Evolutionary conservation across 2,888 invertebrate species (phyloP).

Genomic region (Melieria omissa): DNA sequence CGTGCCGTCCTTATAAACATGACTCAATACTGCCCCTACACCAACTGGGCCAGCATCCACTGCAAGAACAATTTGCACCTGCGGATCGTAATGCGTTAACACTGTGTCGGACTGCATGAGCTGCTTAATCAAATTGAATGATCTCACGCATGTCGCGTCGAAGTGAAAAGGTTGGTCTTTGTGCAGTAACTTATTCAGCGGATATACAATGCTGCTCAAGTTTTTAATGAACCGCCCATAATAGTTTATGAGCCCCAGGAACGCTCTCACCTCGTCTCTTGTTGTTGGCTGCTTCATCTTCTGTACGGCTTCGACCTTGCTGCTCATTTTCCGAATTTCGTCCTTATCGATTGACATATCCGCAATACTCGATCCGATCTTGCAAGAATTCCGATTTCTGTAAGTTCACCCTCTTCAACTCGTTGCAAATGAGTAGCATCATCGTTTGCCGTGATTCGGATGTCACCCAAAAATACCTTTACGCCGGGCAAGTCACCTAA

Average conservation of each 20-base stretch:
- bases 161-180: constrained; percentile 49
- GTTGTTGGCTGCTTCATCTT: constrained; percentile 47
- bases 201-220: constrained; percentile 49
- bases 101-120: constrained; percentile 40
- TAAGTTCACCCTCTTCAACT: constrained; percentile 47
- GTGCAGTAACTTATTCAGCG: constrained; percentile 50
- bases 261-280: constrained; percentile 49
- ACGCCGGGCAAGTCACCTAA: constrained; percentile 50
- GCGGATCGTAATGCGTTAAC: constrained; percentile 51
- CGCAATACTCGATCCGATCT: constrained; percentile 52
- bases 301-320: constrained; percentile 54
- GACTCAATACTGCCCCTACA: constrained; percentile 57
- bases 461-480: constrained; percentile 50
- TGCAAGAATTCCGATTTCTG: constrained; percentile 52
- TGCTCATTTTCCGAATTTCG: constrained; percentile 53
- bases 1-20: constrained; percentile 38
- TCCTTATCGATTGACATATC: constrained; percentile 49
- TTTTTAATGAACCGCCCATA: constrained; percentile 56
- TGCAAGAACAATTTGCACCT: constrained; percentile 48
- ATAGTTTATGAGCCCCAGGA: constrained; percentile 53
- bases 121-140: constrained; percentile 50
- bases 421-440: constrained; percentile 47
- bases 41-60: constrained; percentile 52
- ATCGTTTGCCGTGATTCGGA: constrained; percentile 46
- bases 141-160: constrained; percentile 43